Conservation (phyloP, 1,140 invertebrate genomes). For the Macrocentrus cingulum region DNA sequence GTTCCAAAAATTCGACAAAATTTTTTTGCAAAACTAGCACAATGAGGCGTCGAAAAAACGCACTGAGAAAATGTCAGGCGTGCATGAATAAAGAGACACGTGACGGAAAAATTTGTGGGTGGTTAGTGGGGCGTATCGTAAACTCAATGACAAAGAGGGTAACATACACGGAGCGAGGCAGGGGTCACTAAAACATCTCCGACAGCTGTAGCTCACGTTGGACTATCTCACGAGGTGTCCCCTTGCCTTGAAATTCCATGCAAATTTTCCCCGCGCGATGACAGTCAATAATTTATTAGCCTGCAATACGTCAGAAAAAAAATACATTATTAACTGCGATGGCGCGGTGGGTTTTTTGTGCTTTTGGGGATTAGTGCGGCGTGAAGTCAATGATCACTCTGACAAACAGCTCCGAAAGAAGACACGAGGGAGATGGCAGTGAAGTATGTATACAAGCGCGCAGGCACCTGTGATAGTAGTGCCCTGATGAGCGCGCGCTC, state of each 20-base stretch:
- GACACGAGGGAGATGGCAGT: slow-evolving; percentile 23
- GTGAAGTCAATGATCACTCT: slow-evolving; percentile 35
- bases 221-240: slow-evolving; percentile 32
- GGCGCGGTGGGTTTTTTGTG: too few species aligned
- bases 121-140: slow-evolving; percentile 52
- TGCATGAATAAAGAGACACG: slow-evolving; percentile 50
- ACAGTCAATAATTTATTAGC: slow-evolving; percentile 3
- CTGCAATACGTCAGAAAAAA: neutral
- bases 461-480: slow-evolving; percentile 40
- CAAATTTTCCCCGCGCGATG: slow-evolving; percentile 14
- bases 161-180: slow-evolving; percentile 28
- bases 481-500: slow-evolving; percentile 31
- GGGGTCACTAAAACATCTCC: slow-evolving; percentile 33
- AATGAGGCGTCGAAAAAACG: slow-evolving; percentile 6
- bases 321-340: neutral
- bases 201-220: slow-evolving; percentile 30
- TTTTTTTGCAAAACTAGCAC: too few species aligned
- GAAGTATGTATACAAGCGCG: slow-evolving; percentile 24
- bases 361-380: neutral
- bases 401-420: slow-evolving; percentile 27
- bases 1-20: neutral
- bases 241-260: slow-evolving; percentile 27
- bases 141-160: slow-evolving; percentile 28
- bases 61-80: slow-evolving; percentile 42
- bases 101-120: slow-evolving; percentile 50